Base-by-base conservation (phyloP, 1,140 invertebrate genomes). In the Chionoecetes opilio region DNA sequence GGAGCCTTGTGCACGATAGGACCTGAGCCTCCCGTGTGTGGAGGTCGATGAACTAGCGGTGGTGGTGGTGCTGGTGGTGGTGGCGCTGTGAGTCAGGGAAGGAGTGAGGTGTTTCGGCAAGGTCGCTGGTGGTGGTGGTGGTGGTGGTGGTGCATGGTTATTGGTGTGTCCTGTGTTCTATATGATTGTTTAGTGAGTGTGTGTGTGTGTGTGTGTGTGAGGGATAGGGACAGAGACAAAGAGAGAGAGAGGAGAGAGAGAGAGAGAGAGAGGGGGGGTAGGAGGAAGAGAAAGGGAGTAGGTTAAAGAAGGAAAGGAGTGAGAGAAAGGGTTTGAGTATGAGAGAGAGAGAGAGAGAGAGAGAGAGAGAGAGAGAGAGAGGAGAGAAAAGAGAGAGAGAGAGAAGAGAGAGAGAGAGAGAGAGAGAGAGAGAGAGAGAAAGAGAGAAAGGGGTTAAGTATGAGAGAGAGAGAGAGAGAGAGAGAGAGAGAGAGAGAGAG, bases 61-160 rank as follows among this genome's bases (percentile, higher is more conserved):
- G 85, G 85, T 34, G 85, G 84, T 86, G 35, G 84, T 86, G 84
- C 3, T 86, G 35, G 35, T 86, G 84, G 85, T 86, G 85, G 32
- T 32, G 29, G 85, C 32, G 6, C 17, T 34, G 85, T 17, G n/a
- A 14, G 6, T 26, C 31, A 3, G 14, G 35, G 6, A 0, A 6
- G 32, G 29, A 34, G 32, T 26, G n/a, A 26, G 17, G n/a, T 86
- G 85, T 34, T 86, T 14, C 32, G 85, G 85, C 35, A 38, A 38
- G 32, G 85, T 34, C 35, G 35, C 32, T 86, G 11, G 9, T 86
- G 85, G 85, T 86, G 32, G 85, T 86, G 85, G 85, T 86, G 35
- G 85, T 86, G 85, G 85, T 86, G 85, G 85, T 86, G 85, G 82
- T 84, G n/a, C n/a, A n/a, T n/a, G 82, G 82, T 84, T 84, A 11